A percentile compares a stretch with the other conserved stretches of the same genome.
Conservation (phyloP, 2,113 vertebrate species). For the Gadus chalcogrammus region DNA sequence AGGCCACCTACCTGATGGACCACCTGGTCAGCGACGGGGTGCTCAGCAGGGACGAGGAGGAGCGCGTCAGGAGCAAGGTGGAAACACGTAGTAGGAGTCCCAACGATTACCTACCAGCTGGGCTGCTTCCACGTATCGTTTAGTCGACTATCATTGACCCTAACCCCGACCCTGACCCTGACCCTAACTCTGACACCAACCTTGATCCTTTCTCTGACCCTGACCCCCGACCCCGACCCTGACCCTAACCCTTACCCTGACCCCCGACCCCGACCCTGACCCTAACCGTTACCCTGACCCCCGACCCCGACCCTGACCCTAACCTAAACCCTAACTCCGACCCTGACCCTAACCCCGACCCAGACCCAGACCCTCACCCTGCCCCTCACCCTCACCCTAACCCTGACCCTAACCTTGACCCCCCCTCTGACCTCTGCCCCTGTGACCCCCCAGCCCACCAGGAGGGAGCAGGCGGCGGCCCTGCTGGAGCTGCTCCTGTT, state of each 20-base stretch:
- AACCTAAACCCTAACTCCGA: too few species aligned
- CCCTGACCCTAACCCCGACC: too few species aligned
- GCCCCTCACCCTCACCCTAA: too few species aligned
- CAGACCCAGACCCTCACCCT: too few species aligned
- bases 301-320: too few species aligned
- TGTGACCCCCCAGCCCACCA: slow-evolving; percentile 71
- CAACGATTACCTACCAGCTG: slow-evolving; percentile 1
- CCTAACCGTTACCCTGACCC: too few species aligned
- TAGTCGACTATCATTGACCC: not conserved
- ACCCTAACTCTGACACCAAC: too few species aligned
- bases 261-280: too few species aligned
- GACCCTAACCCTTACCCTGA: too few species aligned
- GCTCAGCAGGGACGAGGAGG: slow-evolving; percentile 82
- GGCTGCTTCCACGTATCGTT: not conserved
- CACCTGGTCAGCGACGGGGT: slow-evolving; percentile 85
- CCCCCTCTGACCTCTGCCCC: not conserved
- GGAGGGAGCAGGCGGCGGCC: slow-evolving; percentile 77
- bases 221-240: too few species aligned
- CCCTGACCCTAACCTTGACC: too few species aligned
- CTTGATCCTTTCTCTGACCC: not conserved
- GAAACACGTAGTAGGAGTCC: not conserved
- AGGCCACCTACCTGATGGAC: slow-evolving; percentile 90
- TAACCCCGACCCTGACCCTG: too few species aligned
- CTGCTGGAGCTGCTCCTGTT: slow-evolving; percentile 82
- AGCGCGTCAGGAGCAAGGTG: slow-evolving; percentile 81